Conservation (phyloP, 2,888 invertebrate species). For the Prosapia bicincta region DNA sequence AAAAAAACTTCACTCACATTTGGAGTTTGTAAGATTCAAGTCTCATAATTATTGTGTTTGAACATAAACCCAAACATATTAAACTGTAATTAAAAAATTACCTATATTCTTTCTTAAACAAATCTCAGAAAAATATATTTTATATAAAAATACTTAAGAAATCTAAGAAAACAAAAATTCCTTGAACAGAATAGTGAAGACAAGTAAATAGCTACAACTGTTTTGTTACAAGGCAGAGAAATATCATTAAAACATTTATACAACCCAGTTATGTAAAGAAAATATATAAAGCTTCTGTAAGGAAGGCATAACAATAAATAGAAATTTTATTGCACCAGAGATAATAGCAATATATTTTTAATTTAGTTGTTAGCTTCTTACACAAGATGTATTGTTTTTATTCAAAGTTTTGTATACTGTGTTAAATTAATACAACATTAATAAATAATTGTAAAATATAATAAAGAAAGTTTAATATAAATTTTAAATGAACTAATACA, state of each 20-base stretch:
- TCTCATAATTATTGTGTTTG: too few species aligned
- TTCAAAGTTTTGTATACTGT: background rate
- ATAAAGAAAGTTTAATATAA: too few species aligned
- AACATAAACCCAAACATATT: too few species aligned
- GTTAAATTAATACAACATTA: background rate
- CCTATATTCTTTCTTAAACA: too few species aligned
- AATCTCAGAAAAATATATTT: background rate
- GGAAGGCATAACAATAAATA: background rate
- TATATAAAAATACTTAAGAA: background rate
- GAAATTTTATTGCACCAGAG: background rate
- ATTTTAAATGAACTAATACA: background rate
- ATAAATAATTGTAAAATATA: background rate
- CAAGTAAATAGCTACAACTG: background rate
- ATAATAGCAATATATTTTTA: background rate
- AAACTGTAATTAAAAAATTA: too few species aligned
- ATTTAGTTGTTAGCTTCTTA: too few species aligned
- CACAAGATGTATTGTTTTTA: background rate
- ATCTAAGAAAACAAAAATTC: background rate
- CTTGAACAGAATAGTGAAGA: background rate
- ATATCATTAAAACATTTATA: too few species aligned
- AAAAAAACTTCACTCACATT: too few species aligned
- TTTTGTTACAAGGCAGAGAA: too few species aligned
- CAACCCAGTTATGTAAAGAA: too few species aligned
- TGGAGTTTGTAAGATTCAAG: too few species aligned
- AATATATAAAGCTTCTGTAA: background rate